Conservation (phyloP, 2,797 vertebrate genomes). For the Macropodus opercularis region DNA sequence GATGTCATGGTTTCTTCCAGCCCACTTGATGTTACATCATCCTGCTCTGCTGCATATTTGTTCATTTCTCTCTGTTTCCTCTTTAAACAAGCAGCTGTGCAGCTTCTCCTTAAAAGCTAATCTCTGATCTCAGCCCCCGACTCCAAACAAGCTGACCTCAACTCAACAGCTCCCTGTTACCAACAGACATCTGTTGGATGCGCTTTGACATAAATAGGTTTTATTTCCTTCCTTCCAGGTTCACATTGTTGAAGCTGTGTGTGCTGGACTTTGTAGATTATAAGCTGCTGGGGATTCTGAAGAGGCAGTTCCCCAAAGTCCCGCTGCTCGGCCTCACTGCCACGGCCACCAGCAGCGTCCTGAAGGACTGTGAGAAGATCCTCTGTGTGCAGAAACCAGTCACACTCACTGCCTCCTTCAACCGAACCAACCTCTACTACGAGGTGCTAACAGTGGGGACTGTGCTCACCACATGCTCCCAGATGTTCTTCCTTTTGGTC, state of each 20-base stretch:
- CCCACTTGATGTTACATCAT: too few relatives aligned
- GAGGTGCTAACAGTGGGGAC: slow-evolving; percentile 81
- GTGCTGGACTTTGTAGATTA: slow-evolving; percentile 83
- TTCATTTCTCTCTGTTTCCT: too few relatives aligned
- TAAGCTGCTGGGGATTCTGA: slow-evolving; percentile 96
- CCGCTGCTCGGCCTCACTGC: slow-evolving; percentile 93
- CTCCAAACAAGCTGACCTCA: too few relatives aligned
- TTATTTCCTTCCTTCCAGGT: too few relatives aligned
- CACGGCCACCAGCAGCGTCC: slow-evolving; percentile 91
- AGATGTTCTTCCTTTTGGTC: neutral
- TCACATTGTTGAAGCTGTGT: neutral
- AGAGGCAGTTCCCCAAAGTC: slow-evolving; percentile 92
- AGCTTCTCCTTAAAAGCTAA: too few relatives aligned
- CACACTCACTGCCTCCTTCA: slow-evolving; percentile 93
- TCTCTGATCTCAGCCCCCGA: too few relatives aligned
- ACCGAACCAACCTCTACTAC: slow-evolving; percentile 93
- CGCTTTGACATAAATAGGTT: too few relatives aligned
- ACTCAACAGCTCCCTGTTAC: too few relatives aligned
- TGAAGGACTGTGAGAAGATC: slow-evolving; percentile 94
- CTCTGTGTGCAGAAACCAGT: slow-evolving; percentile 87
- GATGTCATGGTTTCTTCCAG: too few relatives aligned
- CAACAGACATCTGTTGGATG: too few relatives aligned
- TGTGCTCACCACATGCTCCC: neutral
- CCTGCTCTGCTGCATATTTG: too few relatives aligned
- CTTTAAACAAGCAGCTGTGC: too few relatives aligned